Evolutionary conservation across 1,140 invertebrate genomes (phyloP).

Genomic region (Pseudomyrmex flavicornis): DNA sequence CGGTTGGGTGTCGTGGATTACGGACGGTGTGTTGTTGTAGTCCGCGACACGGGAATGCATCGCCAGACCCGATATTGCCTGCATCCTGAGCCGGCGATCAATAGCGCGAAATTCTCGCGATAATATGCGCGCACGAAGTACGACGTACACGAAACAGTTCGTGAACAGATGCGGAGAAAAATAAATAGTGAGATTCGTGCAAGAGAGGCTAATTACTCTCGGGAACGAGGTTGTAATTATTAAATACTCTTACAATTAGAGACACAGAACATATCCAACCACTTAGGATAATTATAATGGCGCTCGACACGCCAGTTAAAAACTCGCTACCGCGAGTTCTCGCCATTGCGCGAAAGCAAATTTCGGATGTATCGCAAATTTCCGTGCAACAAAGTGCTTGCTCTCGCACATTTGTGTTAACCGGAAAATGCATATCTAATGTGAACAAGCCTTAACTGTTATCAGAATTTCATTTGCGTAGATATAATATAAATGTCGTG

Average conservation of each 20-base stretch:
- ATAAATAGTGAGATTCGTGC: too few species aligned
- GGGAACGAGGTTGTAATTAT: background rate
- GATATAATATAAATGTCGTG: slow-evolving; percentile 21
- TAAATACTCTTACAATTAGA: background rate
- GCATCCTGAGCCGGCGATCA: slow-evolving; percentile 30
- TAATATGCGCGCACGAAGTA: slow-evolving; percentile 39
- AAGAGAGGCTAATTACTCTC: too few species aligned
- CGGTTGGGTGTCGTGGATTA: slow-evolving; percentile 17
- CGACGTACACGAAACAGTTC: slow-evolving; percentile 9
- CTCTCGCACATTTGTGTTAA: too few species aligned
- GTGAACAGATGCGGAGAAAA: background rate
- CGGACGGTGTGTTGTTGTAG: background rate
- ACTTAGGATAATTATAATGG: background rate
- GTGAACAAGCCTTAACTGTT: background rate
- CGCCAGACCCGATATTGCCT: slow-evolving; percentile 2
- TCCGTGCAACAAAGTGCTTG: too few species aligned
- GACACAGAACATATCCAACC: background rate
- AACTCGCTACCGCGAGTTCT: too few species aligned
- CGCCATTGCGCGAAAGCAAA: background rate
- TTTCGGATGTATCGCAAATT: background rate
- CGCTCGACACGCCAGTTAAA: background rate
- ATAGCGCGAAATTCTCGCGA: slow-evolving; percentile 48
- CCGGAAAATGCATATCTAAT: too few species aligned
- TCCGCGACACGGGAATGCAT: slow-evolving; percentile 54
- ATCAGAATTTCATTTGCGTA: slow-evolving; percentile 3